phyloP scores from a whole-genome alignment of 1,140 invertebrate species.

The Drosophila triauraria region DNA sequence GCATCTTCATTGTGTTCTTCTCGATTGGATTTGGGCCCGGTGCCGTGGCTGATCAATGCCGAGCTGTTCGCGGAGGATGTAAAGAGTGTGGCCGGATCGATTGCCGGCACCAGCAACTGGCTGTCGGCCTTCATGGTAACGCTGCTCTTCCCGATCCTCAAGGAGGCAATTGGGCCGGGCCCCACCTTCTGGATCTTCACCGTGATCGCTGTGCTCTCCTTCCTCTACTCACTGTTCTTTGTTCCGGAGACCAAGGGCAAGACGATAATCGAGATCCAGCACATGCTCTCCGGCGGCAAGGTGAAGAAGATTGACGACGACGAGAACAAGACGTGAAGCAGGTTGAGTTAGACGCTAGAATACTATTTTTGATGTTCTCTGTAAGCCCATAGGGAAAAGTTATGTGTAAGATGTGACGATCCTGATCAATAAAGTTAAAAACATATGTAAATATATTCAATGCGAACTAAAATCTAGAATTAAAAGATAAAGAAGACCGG shows the following conservation, averaged over 20 bases:
- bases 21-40: constrained; percentile 93
- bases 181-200: constrained; percentile 92
- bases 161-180: constrained; percentile 85
- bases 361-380: constrained; percentile 24
- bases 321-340: constrained; percentile 2
- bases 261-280: constrained; percentile 88
- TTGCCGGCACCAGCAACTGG: constrained; percentile 92
- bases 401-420: constrained; percentile 25
- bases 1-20: constrained; percentile 92
- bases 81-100: constrained; percentile 90
- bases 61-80: constrained; percentile 91
- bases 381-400: constrained; percentile 22
- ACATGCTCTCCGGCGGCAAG: constrained; percentile 58
- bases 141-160: constrained; percentile 86
- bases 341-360: background rate
- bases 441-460: background rate
- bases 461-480: too few species aligned
- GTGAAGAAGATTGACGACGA: constrained; percentile 4
- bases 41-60: constrained; percentile 92
- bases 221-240: constrained; percentile 88
- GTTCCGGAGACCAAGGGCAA: constrained; percentile 91
- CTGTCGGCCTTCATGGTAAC: constrained; percentile 93
- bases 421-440: constrained; percentile 24
- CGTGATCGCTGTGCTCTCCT: constrained; percentile 88
- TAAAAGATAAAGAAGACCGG: too few species aligned